A percentile compares a stretch with the other conserved stretches of the same genome.
phyloP scores from a whole-genome alignment of 2,797 vertebrate genomes.

The Sandelia bainsii region DNA sequence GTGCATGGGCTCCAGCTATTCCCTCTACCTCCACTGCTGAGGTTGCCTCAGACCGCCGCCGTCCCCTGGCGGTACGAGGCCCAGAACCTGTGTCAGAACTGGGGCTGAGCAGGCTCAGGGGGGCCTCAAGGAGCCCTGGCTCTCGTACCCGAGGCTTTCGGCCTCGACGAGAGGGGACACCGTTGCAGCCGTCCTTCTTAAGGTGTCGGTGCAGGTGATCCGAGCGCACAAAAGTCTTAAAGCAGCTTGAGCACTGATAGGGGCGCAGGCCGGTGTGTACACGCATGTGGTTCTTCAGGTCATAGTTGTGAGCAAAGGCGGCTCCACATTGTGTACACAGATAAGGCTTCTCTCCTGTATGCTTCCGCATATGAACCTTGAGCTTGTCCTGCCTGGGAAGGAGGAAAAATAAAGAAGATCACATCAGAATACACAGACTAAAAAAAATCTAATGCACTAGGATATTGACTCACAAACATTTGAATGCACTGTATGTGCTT shows the following conservation, averaged over 20 bases:
- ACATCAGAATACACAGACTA: conserved; percentile 33
- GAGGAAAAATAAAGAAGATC: conserved; percentile 52
- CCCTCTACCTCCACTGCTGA: conserved; percentile 57
- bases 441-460: conserved; percentile 3
- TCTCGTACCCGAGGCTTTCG: conserved; percentile 92
- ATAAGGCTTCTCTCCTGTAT: conserved; percentile 99
- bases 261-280: conserved; percentile 98
- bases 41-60: conserved; percentile 73
- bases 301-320: conserved; percentile 98
- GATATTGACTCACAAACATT: conserved; percentile 11
- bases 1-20: conserved; percentile 68
- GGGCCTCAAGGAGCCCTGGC: conserved; percentile 76
- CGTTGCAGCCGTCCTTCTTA: conserved; percentile 98
- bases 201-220: conserved; percentile 99
- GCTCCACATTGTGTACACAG: conserved; percentile 97
- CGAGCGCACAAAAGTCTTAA: conserved; percentile 98
- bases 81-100: conserved; percentile 62
- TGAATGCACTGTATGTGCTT: conserved; percentile 2
- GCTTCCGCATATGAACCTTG: conserved; percentile 98
- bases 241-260: conserved; percentile 98
- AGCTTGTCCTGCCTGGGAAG: conserved; percentile 96
- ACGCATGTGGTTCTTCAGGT: conserved; percentile 99
- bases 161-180: conserved; percentile 92
- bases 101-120: conserved; percentile 67
- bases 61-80: conserved; percentile 79